Conservation (phyloP, 2,797 vertebrate species). For the Micrastur ruficollis region DNA sequence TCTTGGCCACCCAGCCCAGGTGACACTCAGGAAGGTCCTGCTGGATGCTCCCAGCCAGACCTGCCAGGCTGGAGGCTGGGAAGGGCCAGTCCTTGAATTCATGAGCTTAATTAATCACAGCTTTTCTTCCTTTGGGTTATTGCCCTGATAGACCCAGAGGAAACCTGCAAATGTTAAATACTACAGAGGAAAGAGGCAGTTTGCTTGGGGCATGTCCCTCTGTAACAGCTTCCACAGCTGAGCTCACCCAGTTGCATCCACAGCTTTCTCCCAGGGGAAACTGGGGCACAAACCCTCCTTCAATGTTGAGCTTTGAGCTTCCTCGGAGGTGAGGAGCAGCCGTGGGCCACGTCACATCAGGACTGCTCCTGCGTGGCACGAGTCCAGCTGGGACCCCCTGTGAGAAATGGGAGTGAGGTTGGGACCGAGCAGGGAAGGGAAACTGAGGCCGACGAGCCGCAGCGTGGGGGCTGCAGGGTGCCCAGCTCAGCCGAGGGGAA, state of each 20-base stretch:
- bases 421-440: neutral
- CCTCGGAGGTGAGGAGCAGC: rapidly evolving
- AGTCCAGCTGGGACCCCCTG: neutral
- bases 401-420: neutral
- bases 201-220: neutral
- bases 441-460: rapidly evolving
- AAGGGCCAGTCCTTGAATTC: neutral
- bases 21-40: rapidly evolving
- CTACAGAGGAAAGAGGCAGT: neutral
- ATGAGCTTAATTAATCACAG: neutral
- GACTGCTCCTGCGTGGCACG: rapidly evolving
- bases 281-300: neutral
- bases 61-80: neutral
- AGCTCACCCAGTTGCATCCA: neutral
- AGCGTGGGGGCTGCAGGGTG: rapidly evolving
- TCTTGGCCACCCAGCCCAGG: neutral
- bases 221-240: neutral
- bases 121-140: neutral
- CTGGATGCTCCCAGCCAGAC: neutral
- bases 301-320: rapidly evolving
- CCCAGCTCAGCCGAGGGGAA: rapidly evolving
- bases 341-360: rapidly evolving
- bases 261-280: neutral
- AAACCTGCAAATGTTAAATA: neutral
- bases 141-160: neutral